phyloP scores from a whole-genome alignment of 2,888 invertebrate species.

The Serrognathus titanus region DNA sequence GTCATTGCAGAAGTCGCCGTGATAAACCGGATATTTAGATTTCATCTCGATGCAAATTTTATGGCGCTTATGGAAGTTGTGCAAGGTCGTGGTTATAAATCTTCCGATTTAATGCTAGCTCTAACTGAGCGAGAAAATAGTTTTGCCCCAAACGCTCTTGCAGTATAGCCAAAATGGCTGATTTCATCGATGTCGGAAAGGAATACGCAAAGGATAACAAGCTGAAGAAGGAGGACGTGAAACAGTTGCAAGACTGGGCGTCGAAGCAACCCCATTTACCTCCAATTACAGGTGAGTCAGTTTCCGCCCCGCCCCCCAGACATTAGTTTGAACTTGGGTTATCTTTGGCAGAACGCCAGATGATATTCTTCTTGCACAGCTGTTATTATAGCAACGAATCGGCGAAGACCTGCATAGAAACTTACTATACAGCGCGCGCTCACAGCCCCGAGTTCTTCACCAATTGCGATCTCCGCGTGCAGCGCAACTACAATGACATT shows the following conservation, averaged over 20 bases:
- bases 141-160: too few relatives aligned
- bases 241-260: constrained; percentile 60
- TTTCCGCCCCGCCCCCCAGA: not conserved
- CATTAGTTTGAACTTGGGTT: not conserved
- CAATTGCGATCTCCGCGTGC: constrained; percentile 42
- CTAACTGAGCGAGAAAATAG: too few relatives aligned
- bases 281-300: constrained; percentile 34
- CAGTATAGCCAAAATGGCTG: too few relatives aligned
- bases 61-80: too few relatives aligned
- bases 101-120: too few relatives aligned
- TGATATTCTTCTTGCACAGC: constrained; percentile 66
- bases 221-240: constrained; percentile 59
- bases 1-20: too few relatives aligned
- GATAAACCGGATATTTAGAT: too few relatives aligned
- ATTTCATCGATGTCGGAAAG: constrained; percentile 44
- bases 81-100: too few relatives aligned
- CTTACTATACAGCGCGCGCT: constrained; percentile 32
- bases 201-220: constrained; percentile 61
- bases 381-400: constrained; percentile 56
- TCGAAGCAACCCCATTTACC: constrained; percentile 67
- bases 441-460: constrained; percentile 37
- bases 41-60: too few relatives aligned
- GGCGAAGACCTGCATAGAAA: constrained; percentile 34
- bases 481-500: constrained; percentile 1
- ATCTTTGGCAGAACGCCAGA: constrained; percentile 29